Conservation (phyloP, 2,113 vertebrate genomes). For the Eudyptes chrysolophus region DNA sequence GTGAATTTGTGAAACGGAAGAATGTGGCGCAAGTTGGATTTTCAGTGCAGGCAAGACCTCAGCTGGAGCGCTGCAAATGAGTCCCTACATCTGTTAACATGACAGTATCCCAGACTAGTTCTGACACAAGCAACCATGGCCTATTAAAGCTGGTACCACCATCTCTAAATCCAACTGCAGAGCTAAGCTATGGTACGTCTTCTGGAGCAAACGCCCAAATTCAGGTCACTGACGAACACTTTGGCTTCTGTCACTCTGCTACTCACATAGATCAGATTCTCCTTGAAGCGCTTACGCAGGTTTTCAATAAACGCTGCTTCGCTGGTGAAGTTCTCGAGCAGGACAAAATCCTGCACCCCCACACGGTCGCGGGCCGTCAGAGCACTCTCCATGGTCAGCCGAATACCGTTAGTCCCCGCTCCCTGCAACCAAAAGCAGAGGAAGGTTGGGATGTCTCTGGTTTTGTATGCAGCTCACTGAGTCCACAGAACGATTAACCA, state of each 20-base stretch:
- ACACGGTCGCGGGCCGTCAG: conserved; percentile 96
- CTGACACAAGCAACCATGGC: neutral
- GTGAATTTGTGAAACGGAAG: neutral
- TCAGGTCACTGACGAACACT: neutral
- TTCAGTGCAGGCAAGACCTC: neutral
- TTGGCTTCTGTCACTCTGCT: neutral
- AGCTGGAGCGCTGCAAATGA: neutral
- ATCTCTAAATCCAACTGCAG: neutral
- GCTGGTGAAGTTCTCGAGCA: conserved; percentile 96
- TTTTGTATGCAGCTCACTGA: fast-evolving
- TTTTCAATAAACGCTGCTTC: conserved; percentile 97
- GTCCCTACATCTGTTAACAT: fast-evolving
- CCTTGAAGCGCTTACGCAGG: conserved; percentile 93
- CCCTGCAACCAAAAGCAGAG: conserved; percentile 71
- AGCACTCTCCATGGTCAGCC: conserved; percentile 95
- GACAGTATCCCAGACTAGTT: neutral
- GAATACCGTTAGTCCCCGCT: conserved; percentile 86
- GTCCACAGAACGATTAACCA: neutral
- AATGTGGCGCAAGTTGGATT: neutral
- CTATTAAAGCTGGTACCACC: neutral
- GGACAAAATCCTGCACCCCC: conserved; percentile 96
- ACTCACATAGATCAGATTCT: conserved; percentile 97
- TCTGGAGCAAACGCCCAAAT: neutral
- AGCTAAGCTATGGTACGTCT: fast-evolving
- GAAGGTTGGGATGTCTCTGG: neutral